A percentile compares a stretch with the other conserved stretches of the same genome.
These are phyloP conservation scores for Protonemura montana DNA, from an alignment of 2,888 invertebrate species.

Conservation along the genomic window DNA sequence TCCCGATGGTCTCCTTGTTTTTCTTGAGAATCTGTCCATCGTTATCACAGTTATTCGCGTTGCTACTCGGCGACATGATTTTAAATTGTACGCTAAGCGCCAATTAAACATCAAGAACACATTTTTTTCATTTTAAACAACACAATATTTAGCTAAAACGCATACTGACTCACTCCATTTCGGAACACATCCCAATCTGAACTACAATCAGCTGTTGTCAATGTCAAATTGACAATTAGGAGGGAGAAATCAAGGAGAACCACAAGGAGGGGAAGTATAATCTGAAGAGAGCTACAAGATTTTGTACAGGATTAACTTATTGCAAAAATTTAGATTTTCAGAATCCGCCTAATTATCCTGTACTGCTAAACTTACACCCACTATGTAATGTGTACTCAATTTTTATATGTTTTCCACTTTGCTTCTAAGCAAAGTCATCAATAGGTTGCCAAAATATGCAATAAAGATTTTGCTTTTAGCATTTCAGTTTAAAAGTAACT, in stretches of 20 bases:
- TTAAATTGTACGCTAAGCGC: not conserved
- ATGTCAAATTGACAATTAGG: not conserved
- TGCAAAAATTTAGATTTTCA: too few species aligned
- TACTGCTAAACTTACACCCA: too few species aligned
- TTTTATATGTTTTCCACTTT: too few species aligned
- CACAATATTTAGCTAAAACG: not conserved
- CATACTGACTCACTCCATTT: not conserved
- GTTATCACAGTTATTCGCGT: slow-evolving; percentile 9
- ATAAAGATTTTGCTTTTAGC: too few species aligned
- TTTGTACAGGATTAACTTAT: too few species aligned
- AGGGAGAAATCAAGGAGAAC: not conserved
- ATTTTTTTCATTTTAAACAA: not conserved
- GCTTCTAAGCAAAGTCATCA: too few species aligned
- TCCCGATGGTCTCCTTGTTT: not conserved
- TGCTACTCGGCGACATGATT: not conserved
- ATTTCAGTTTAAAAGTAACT: too few species aligned
- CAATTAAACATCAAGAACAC: not conserved
- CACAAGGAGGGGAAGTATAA: too few species aligned
- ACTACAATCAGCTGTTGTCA: not conserved
- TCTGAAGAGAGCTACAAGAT: too few species aligned
- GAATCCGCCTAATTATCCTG: too few species aligned
- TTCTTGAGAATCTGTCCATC: not conserved
- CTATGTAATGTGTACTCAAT: too few species aligned
- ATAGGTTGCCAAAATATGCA: too few species aligned
- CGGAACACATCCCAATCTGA: not conserved